Evolutionary conservation across 2,113 vertebrate species (phyloP).

Genomic region (Limnothrissa miodon): DNA sequence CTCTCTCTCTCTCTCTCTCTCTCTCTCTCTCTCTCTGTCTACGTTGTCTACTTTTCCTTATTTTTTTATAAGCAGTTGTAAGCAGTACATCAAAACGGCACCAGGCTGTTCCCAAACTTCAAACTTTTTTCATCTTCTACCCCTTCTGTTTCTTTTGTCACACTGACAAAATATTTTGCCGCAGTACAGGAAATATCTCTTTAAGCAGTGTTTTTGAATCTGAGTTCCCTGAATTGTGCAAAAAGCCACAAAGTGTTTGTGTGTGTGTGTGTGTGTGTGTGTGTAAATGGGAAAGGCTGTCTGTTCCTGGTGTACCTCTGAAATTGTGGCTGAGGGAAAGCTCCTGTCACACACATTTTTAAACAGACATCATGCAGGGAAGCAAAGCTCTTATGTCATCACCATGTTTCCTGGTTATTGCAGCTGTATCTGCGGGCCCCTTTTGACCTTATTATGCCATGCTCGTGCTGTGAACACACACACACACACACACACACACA

Average conservation of each 20-base stretch:
- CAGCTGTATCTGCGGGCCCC: neutral
- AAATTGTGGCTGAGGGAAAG: neutral
- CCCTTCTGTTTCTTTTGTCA: neutral
- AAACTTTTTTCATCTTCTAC: neutral
- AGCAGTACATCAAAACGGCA: neutral
- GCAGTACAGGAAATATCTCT: neutral
- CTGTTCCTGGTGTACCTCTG: neutral
- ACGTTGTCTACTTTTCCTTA: neutral
- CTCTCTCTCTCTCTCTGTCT: neutral
- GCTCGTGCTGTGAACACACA: neutral
- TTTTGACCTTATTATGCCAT: slow-evolving; percentile 1
- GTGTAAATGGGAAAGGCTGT: neutral
- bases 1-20: neutral
- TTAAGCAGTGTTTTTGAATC: neutral
- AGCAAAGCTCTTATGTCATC: neutral
- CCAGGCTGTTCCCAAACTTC: neutral
- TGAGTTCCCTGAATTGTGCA: neutral
- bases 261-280: neutral
- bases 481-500: neutral
- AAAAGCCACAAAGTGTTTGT: neutral
- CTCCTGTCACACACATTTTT: neutral
- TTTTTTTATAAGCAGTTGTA: neutral
- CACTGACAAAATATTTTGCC: neutral
- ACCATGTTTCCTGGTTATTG: neutral
- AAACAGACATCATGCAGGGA: neutral